A percentile compares a stretch with the other conserved stretches of the same genome.
phyloP scores from a whole-genome alignment of 2,113 vertebrate species.

The Hippocampus comes region DNA sequence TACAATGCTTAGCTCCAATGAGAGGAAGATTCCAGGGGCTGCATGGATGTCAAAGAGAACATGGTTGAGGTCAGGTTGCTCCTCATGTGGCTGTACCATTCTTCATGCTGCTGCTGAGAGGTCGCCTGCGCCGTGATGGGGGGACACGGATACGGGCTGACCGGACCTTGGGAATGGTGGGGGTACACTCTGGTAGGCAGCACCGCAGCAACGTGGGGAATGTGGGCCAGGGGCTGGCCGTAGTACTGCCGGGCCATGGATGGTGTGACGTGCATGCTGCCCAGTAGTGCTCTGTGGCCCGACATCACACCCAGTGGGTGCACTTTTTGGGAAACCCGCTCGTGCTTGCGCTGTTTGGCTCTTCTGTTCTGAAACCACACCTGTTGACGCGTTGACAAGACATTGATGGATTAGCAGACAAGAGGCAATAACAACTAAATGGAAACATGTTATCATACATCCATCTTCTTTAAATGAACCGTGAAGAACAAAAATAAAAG shows the following conservation, averaged over 20 bases:
- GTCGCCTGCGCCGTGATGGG: constrained; percentile 34
- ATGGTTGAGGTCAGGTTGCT: constrained; percentile 67
- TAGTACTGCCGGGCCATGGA: constrained; percentile 68
- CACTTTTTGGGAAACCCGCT: constrained; percentile 75
- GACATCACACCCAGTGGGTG: constrained; percentile 59
- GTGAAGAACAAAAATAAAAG: too few species aligned
- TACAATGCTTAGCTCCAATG: constrained; percentile 76
- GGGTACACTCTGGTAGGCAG: constrained; percentile 65
- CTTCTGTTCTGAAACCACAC: constrained; percentile 93
- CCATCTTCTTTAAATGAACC: too few species aligned
- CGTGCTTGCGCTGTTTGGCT: constrained; percentile 86
- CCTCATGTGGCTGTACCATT: constrained; percentile 78
- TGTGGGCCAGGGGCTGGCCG: constrained; percentile 66
- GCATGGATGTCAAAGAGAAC: constrained; percentile 76
- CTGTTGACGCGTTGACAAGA: constrained; percentile 52
- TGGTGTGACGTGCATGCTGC: constrained; percentile 61
- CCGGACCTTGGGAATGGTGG: constrained; percentile 50
- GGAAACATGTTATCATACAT: too few species aligned
- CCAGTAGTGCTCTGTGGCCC: constrained; percentile 60
- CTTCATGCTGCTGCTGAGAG: constrained; percentile 68
- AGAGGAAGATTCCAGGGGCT: constrained; percentile 70
- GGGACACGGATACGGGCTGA: constrained; percentile 64
- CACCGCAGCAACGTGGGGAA: constrained; percentile 74
- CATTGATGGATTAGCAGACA: too few species aligned
- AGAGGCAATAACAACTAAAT: too few species aligned